Base-by-base conservation (phyloP, 2,113 vertebrate species). In the Stictonetta naevosa region DNA sequence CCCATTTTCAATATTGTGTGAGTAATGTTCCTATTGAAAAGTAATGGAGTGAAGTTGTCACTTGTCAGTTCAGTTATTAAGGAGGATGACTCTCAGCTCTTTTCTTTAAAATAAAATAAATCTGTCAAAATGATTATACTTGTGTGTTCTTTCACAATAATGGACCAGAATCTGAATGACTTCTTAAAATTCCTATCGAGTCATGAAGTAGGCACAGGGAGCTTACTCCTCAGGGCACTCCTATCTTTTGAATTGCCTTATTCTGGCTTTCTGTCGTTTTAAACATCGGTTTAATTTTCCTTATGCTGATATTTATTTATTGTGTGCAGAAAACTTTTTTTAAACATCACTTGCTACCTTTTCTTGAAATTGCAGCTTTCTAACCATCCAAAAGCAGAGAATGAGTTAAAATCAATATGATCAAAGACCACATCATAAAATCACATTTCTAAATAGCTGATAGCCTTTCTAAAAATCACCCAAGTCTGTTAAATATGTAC, bases 31-130 rank as follows among this genome's bases (percentile, higher is more conserved):
- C 98, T 91, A 96, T 95, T 98, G 98, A 96, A 97, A 98, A 98
- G 97, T 98, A 98, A 98, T 98, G 98, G 98, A 97, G 97, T 98
- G 97, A 97, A 98, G 98, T 98, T 98, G 98, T 98, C 97, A 97
- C 97, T 98, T 98, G 98, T 98, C 98, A 98, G 97, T 69, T 60
- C 90, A 17, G 97, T 98, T 98, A 98, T 98, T 98, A 98, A 97
- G 97, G 98, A 98, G 97, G 97, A 98, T 95, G 98, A 98, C 93
- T 97, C 97, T 95, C 95, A 36, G 97, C 96, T 97, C 96, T 97
- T 96, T 96, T 96, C 95, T 88, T 97, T 63, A 18, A 38, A 96
- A 97, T 98, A 97, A 98, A 98, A 98, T 98, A 98, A 98, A 98
- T 98, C 97, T 95, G 97, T 98, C 98, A 97, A 76, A 83, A 92